Base-by-base conservation (phyloP, 2,113 vertebrate genomes). In the Silurus asotus region DNA sequence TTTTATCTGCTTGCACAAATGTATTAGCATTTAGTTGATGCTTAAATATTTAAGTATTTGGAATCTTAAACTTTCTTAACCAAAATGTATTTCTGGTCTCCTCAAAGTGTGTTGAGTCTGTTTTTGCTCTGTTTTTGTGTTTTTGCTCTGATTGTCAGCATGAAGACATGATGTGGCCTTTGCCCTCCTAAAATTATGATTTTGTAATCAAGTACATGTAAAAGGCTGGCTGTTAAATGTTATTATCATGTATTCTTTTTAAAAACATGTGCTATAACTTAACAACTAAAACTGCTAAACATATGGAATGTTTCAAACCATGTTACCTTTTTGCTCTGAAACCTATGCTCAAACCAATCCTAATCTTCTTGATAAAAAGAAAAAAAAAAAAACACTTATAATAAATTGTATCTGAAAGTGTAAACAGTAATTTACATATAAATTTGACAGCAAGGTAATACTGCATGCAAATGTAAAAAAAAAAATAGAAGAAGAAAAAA, bases 351-450 rank as follows among this genome's bases (percentile, higher is more conserved):
- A 83, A 84, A 86, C 55, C 28, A 88, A 64, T 87, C 56, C 74
- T 58, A 79, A 58, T n/a, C 25, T 23, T 51, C 25, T 75, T 83
- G 89, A 84, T 80, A 85, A 76, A 37, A 37, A 37, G 80, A 80
- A 37, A 37, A 83, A 80, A 87, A 89, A 87, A 15, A 53, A 58
- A 80, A 87, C 49, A 76, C 87, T 89, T 55, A 87, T 88, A 87
- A 89, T 89, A 59, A 89, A 89, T 90, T 84, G 75, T 65, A 81
- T 88, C 61, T 85, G 84, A 88, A 89, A 86, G 79, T 86, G 72
- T 87, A 87, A 89, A 86, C 81, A 81, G 89, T 84, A 4, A 89
- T 87, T 84, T 88, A 86, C 86, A 90, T 91, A 81, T 83, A 85
- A 81, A 88, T 88, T 85, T 87, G 85, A 88, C 55, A 85, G 79